These are phyloP conservation scores for Aromia moschata DNA, from an alignment of 2,888 invertebrate species.

Conservation along the genomic window DNA sequence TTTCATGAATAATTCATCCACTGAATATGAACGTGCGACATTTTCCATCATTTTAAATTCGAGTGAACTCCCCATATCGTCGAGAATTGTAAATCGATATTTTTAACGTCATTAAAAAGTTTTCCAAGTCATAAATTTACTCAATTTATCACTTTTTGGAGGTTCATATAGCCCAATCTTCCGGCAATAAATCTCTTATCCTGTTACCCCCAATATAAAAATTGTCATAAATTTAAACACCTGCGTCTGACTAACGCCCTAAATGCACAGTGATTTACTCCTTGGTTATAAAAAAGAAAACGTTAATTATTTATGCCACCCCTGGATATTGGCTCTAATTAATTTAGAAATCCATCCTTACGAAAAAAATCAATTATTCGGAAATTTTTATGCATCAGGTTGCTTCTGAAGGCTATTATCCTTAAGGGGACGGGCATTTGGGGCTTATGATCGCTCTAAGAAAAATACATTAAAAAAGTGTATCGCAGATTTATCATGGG, in stretches of 20 bases:
- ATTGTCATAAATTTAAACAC: conserved; percentile 17
- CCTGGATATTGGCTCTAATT: not conserved
- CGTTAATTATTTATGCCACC: not conserved
- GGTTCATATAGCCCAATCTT: conserved; percentile 18
- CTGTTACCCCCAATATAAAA: conserved; percentile 15
- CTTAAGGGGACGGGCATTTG: no score
- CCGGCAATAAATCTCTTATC: conserved; percentile 18
- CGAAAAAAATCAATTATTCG: not conserved
- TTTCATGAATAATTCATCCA: not conserved
- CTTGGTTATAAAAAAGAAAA: not conserved
- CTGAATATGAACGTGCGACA: not conserved
- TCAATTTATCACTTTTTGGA: conserved; percentile 20
- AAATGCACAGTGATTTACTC: not conserved
- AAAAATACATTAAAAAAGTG: no score
- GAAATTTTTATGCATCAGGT: not conserved
- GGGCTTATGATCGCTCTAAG: no score
- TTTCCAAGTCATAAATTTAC: conserved; percentile 16
- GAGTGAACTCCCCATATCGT: not conserved
- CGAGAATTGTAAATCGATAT: conserved; percentile 13
- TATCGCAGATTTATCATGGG: no score
- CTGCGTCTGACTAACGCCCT: conserved; percentile 9
- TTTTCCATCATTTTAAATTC: not conserved
- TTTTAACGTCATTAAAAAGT: conserved; percentile 18
- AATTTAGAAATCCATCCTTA: not conserved
- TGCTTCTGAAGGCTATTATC: no score